Percentiles rank a stretch among this genome's conserved stretches.
Conservation (phyloP, 1,140 invertebrate species). For the Anastrepha obliqua region DNA sequence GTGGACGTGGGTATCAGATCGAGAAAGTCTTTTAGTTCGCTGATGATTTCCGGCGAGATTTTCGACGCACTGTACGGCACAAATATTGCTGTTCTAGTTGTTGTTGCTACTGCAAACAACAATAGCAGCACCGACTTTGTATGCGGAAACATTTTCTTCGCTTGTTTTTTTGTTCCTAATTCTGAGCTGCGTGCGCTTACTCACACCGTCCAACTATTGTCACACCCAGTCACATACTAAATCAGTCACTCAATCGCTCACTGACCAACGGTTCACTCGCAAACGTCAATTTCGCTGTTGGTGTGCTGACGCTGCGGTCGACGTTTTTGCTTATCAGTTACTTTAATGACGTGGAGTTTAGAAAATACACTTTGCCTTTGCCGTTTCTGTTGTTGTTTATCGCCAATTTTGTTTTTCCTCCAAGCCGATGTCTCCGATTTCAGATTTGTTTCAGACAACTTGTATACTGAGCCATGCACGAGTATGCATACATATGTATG, state of each 20-base stretch:
- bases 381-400: neutral
- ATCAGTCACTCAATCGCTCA: neutral
- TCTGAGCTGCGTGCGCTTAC: neutral
- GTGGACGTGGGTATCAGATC: slow-evolving; percentile 63
- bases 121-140: neutral
- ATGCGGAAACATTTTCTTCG: neutral
- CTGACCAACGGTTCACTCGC: neutral
- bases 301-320: neutral
- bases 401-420: slow-evolving; percentile 28
- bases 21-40: slow-evolving; percentile 64
- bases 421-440: neutral
- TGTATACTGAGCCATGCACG: neutral
- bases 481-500: too few species aligned
- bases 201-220: neutral
- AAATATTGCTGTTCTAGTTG: neutral
- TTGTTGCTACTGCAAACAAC: neutral
- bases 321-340: neutral
- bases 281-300: neutral
- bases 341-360: neutral
- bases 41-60: slow-evolving; percentile 65
- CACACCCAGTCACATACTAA: slow-evolving; percentile 19
- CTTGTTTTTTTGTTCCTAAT: neutral
- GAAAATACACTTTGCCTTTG: neutral
- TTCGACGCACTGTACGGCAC: neutral
- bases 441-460: neutral